Conservation (phyloP, 2,888 invertebrate species). For the Stictocephala bisonia region DNA sequence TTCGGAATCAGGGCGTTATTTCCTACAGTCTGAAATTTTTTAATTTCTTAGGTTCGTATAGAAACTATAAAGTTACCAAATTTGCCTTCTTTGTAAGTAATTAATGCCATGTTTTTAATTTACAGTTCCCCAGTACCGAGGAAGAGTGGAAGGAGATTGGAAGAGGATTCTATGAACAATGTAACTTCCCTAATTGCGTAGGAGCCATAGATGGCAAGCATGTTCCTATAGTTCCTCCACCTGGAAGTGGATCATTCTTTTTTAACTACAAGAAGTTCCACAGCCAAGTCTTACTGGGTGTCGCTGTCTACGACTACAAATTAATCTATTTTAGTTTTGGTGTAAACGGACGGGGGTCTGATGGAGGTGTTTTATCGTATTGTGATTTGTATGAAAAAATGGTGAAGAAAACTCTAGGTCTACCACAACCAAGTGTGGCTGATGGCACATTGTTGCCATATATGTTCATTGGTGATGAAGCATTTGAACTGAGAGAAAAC, state of each 20-base stretch:
- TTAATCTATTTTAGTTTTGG: constrained; percentile 38
- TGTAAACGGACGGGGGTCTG: constrained; percentile 27
- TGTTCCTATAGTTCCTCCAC: constrained; percentile 48
- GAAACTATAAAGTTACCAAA: background rate
- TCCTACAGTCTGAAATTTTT: background rate
- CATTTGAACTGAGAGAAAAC: constrained; percentile 43
- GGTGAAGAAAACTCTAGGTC: constrained; percentile 26
- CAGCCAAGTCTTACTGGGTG: constrained; percentile 49
- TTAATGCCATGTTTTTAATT: constrained; percentile 33
- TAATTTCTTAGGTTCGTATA: background rate
- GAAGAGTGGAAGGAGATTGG: constrained; percentile 32
- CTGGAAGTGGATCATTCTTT: constrained; percentile 49
- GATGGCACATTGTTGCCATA: constrained; percentile 45
- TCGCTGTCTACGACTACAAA: constrained; percentile 45
- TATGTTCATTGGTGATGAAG: constrained; percentile 48
- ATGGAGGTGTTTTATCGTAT: constrained; percentile 33
- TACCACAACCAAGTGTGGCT: constrained; percentile 42
- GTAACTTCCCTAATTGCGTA: constrained; percentile 46
- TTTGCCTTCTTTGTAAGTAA: background rate
- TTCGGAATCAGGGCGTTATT: background rate
- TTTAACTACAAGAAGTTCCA: constrained; percentile 52
- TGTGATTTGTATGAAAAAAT: constrained; percentile 29
- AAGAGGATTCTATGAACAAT: constrained; percentile 44
- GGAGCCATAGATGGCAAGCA: constrained; percentile 45
- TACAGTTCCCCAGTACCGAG: constrained; percentile 40